Percentiles rank a stretch among this genome's conserved stretches.
Evolutionary conservation across 2,113 vertebrate genomes (phyloP).

Genomic region (Sinocyclocheilus grahami): DNA sequence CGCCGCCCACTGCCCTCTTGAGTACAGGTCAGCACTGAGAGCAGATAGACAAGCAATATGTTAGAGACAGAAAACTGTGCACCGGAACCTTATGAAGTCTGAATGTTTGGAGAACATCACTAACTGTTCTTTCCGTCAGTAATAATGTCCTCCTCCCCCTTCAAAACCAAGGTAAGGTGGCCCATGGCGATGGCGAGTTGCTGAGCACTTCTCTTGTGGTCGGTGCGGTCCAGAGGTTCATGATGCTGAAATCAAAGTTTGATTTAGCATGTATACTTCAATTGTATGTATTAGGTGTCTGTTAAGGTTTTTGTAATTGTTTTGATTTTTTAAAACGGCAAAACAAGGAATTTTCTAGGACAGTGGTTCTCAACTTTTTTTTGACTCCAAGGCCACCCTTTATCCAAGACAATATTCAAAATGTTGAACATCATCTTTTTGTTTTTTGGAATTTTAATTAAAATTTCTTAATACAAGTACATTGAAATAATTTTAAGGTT

Average conservation of each 20-base stretch:
- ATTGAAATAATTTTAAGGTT: not conserved
- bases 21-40: constrained; percentile 84
- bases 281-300: not conserved
- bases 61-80: not conserved
- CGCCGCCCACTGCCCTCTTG: constrained; percentile 88
- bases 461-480: not conserved
- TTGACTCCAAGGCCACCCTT: not conserved
- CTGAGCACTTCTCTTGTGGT: constrained; percentile 79
- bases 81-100: not conserved
- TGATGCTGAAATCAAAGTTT: constrained; percentile 76
- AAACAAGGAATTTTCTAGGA: not conserved
- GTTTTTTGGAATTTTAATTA: not conserved
- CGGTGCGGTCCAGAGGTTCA: constrained; percentile 79
- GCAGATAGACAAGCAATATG: not conserved
- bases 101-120: constrained; percentile 50
- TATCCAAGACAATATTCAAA: not conserved
- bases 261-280: not conserved
- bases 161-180: constrained; percentile 90
- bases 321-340: no score
- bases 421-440: no score
- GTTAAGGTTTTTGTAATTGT: not conserved
- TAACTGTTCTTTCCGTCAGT: constrained; percentile 89
- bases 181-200: constrained; percentile 92
- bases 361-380: not conserved
- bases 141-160: constrained; percentile 91